A percentile compares a stretch with the other conserved stretches of the same genome.
These are phyloP conservation scores for Bimastos eiseni DNA, from an alignment of 2,888 invertebrate species.

Conservation along the genomic window DNA sequence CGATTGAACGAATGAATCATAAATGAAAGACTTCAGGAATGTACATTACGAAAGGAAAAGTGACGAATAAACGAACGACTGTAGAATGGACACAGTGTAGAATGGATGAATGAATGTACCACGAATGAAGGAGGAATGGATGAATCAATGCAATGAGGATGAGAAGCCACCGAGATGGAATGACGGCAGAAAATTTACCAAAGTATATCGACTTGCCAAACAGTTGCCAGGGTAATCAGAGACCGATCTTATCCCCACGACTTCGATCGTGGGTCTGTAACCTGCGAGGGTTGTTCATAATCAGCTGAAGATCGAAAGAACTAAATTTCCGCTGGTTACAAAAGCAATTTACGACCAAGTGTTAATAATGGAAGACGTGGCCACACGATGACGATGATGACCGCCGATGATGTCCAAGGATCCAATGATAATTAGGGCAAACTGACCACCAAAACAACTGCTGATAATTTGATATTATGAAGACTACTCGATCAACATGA, in stretches of 20 bases:
- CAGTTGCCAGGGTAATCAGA: constrained; percentile 2
- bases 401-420: background rate
- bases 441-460: background rate
- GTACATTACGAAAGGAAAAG: background rate
- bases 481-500: background rate
- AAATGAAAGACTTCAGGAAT: background rate
- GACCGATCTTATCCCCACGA: background rate
- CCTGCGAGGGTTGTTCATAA: constrained; percentile 15
- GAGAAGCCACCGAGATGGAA: constrained; percentile 3
- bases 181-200: constrained; percentile 13
- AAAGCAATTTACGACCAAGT: constrained; percentile 18
- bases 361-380: background rate
- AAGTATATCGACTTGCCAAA: constrained; percentile 13
- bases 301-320: constrained; percentile 17
- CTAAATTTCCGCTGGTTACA: constrained; percentile 18
- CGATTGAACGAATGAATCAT: background rate
- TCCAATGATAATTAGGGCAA: background rate
- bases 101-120: background rate
- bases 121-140: constrained; percentile 19
- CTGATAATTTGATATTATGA: background rate
- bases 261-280: constrained; percentile 7
- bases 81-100: background rate
- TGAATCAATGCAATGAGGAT: background rate
- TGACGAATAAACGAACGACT: background rate
- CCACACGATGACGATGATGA: background rate